Base-by-base conservation (phyloP, 2,888 invertebrate species). In the Plemyria rubiginata region DNA sequence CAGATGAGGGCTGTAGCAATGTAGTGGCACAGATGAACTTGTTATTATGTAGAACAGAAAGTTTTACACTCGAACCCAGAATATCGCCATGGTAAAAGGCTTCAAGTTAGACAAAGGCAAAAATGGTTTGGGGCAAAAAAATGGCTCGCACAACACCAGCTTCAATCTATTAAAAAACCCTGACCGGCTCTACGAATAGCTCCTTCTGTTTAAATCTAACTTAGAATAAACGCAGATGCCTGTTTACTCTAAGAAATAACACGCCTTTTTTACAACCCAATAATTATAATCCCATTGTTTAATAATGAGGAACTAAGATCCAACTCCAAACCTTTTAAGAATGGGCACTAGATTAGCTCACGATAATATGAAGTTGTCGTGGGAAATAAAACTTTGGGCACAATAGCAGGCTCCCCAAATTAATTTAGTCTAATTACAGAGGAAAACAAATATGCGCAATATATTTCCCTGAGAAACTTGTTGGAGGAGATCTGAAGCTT, bases 381-480 rank as follows among this genome's bases (percentile, higher is more conserved):
- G 60, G 38, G 65, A 60, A 64, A 60, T n/a, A 40, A 22, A 54
- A 41, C 13, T 36, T 48, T 46, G 29, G 13, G 15, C 41, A 65
- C 54, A 50, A 65, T 54, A 29, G 29, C 49, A 13, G 49, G 43
- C 22, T 57, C 50, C 53, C 54, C 56, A 53, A 65, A 60, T 54
- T 54, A 54, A 60, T 51, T 57, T 54, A 41, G 51, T 51, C 41
- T 65, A 65, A 65, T 65, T 65, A 65, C 46, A 57, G 56, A 60
- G 60, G 65, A 57, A 60, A 54, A 65, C 64, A 65, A 46, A 49
- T 45, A 41, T 49, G 50, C 46, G 28, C 38, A 40, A 43, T 38
- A 48, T 62, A 65, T 72, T 80, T 81, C 82, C 82, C 65, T 80
- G 81, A 79, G 80, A 80, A 78, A 40, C 46, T 29, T 49, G 29